Conservation (phyloP, 2,113 vertebrate species). For the Catagonus wagneri region DNA sequence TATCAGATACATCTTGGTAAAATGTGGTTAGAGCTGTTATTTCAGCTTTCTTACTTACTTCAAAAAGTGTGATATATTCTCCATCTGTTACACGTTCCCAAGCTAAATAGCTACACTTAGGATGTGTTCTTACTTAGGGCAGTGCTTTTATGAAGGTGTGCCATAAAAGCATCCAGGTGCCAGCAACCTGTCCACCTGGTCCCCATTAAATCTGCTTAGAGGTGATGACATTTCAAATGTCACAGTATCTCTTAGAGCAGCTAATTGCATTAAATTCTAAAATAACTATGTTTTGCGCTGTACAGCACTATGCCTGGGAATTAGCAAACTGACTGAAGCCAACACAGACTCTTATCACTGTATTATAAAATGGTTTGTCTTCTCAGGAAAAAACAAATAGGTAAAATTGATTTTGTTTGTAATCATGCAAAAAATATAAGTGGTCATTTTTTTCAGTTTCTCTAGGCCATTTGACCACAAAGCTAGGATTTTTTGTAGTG, state of each 20-base stretch:
- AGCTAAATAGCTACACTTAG: constrained; percentile 81
- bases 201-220: constrained; percentile 77
- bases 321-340: constrained; percentile 63
- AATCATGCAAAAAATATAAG: not conserved
- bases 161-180: constrained; percentile 86
- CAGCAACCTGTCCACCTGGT: constrained; percentile 83
- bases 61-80: constrained; percentile 80
- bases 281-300: constrained; percentile 71
- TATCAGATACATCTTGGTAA: constrained; percentile 81
- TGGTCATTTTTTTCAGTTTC: not conserved
- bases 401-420: not conserved
- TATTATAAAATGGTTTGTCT: constrained; percentile 7
- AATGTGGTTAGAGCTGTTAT: constrained; percentile 83
- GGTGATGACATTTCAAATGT: constrained; percentile 85
- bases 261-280: constrained; percentile 83
- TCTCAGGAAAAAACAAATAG: not conserved
- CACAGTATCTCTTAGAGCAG: constrained; percentile 80
- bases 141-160: constrained; percentile 85
- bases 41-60: constrained; percentile 84
- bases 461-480: not conserved
- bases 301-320: constrained; percentile 55
- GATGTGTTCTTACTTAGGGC: constrained; percentile 83
- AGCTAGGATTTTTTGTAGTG: not conserved
- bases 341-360: constrained; percentile 19
- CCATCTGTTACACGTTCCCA: constrained; percentile 86